Evolutionary conservation across 2,113 vertebrate genomes (phyloP).

Genomic region (Salminus brasiliensis): DNA sequence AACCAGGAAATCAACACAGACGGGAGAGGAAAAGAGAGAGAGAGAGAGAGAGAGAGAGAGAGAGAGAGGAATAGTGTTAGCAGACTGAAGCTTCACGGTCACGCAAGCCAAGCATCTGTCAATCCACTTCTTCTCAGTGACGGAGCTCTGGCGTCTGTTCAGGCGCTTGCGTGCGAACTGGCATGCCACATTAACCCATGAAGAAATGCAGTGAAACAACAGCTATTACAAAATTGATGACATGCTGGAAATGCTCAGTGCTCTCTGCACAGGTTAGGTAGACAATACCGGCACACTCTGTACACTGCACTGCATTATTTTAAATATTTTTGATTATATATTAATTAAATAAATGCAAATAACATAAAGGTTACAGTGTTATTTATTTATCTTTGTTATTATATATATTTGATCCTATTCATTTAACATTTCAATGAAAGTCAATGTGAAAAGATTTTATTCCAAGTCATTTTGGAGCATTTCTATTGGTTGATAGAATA

Average conservation of each 20-base stretch:
- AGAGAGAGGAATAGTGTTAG: constrained; percentile 53
- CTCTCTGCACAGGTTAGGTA: constrained; percentile 63
- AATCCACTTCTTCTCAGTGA: constrained; percentile 74
- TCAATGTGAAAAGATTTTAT: no score
- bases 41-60: background rate
- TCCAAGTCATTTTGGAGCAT: no score
- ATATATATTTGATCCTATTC: no score
- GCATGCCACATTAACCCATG: constrained; percentile 73
- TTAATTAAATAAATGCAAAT: no score
- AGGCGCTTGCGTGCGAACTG: constrained; percentile 80
- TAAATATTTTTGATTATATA: background rate
- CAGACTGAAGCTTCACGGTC: constrained; percentile 73
- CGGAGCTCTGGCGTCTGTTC: constrained; percentile 70
- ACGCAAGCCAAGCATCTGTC: constrained; percentile 77
- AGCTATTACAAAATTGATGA: constrained; percentile 86
- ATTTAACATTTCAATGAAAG: no score
- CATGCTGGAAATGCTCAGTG: constrained; percentile 75
- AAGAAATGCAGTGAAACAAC: constrained; percentile 83
- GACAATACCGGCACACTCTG: background rate
- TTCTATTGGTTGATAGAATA: no score
- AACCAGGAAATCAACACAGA: constrained; percentile 55
- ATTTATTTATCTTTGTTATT: no score
- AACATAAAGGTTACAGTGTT: no score
- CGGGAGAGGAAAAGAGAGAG: background rate
- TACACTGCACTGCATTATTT: background rate